Percentiles rank a stretch among this genome's conserved stretches.
Evolutionary conservation across 2,113 vertebrate genomes (phyloP).

Genomic region (Rousettus leschenaultii): DNA sequence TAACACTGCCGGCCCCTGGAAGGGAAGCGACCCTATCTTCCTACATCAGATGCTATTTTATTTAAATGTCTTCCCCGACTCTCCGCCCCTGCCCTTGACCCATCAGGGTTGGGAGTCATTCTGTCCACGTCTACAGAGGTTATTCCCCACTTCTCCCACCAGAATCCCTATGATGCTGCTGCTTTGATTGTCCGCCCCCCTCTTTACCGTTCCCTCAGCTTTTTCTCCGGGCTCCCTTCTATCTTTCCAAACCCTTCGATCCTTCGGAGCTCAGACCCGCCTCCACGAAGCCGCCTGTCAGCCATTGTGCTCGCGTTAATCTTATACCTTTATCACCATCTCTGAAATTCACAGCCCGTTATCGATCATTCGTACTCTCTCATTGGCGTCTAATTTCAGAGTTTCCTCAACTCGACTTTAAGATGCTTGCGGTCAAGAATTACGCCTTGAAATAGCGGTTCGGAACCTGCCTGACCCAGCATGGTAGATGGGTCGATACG

Average conservation of each 20-base stretch:
- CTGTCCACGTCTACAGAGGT: neutral
- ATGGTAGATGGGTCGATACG: neutral
- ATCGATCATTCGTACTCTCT: neutral
- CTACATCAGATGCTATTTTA: neutral
- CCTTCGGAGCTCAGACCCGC: neutral
- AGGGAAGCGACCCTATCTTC: neutral
- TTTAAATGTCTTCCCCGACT: neutral
- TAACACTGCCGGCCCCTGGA: neutral
- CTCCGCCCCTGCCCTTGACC: neutral
- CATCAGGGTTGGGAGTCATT: neutral
- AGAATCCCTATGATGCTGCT: neutral
- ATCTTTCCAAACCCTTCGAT: neutral
- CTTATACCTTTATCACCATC: neutral
- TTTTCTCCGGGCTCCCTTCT: neutral
- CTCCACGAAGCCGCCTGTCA: neutral
- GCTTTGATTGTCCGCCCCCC: neutral
- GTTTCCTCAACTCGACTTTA: neutral
- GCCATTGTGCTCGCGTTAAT: neutral
- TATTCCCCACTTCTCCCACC: neutral
- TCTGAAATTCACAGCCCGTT: neutral
- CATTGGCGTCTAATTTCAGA: constrained; percentile 5
- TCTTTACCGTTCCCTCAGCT: neutral
- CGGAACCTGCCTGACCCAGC: neutral
- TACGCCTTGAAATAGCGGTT: neutral
- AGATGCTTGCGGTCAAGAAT: neutral